Base-by-base conservation (phyloP, 2,113 vertebrate species). In the Triplophysa siluroides region DNA sequence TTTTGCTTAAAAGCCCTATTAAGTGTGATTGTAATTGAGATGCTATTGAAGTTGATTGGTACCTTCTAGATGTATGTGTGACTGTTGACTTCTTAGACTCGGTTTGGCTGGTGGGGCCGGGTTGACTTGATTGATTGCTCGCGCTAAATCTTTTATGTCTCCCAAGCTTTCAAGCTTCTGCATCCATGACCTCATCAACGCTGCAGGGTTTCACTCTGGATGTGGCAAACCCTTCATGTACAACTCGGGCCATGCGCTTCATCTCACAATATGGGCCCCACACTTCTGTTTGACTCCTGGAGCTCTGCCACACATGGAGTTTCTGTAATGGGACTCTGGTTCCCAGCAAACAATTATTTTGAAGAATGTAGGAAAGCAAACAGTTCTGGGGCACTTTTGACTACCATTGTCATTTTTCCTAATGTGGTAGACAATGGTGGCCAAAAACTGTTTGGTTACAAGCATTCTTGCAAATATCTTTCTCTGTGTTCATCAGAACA, bases 51-150 rank as follows among this genome's bases (percentile, higher is more conserved):
- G 62, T 60, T 43, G 14, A 64, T 65, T 64, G 47, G 75, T 80
- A 83, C 75, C 47, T 80, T 14, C 50, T 81, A 88, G 71, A 83
- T 85, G 83, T 87, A 73, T 58, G 67, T 79, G 81, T 82, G 70
- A 82, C 19, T 8, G 60, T 71, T 64, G 78, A 77, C 78, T 78
- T 83, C 58, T 84, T 86, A 63, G 70, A 85, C 58, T 71, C 82
- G 7, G 85, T 80, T 80, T 85, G 75, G 33, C 33, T 68, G 81
- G 50, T 78, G 21, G 56, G 71, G 52, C 24, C 24, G 52, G 8
- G n/a, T 29, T 69, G 79, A 88, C 75, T 80, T 91, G 90, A 92
- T 91, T 89, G 89, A 92, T 91, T 85, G 90, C 85, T 89, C 87
- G 76, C 72, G 81, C 84, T 81, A 81, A 90, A 88, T 87, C 83